Base-by-base conservation (phyloP, 2,888 invertebrate species). In the Acheta domesticus region DNA sequence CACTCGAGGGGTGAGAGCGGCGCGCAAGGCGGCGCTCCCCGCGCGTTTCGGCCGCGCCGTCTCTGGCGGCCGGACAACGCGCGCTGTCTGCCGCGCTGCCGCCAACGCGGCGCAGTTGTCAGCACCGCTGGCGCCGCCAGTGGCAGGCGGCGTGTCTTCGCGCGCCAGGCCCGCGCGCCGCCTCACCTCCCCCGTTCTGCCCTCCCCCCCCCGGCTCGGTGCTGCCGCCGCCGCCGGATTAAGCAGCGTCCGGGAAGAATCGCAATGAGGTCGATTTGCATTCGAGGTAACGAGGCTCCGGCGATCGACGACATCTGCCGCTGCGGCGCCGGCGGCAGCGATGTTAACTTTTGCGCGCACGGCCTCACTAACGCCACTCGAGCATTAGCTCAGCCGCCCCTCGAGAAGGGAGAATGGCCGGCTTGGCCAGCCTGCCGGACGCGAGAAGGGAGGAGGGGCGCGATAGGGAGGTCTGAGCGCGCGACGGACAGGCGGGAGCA, bases 261-360 rank as follows among this genome's bases (percentile, higher is more conserved):
- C 80, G 81, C 82, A 81, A 82, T 82, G 82, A 82, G 80, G 74
- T 79, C 80, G 78, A 81, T 81, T 81, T 81, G 81, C 81, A 81
- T 81, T 80, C 80, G 78, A 62, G 62, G 80, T 80, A 80, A 80
- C 80, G 79, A 80, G 80, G 23, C 62, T 62, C 78, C 74, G 79
- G 48, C 62, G 62, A 49, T 48, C 62, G 62, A 62, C 77, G 80
- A 81, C 82, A 82, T 81, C 82, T 82, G 82, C 79, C 79, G 80
- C 82, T 77, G 75, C 20, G 75, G 62, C 78, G n/a, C 12, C 14
- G 75, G 49, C 76, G 74, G 76, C 79, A n/a, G 48, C 48, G 73
- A 73, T 50, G 78, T 23, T 21, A 48, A 23, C 49, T 50, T 49
- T 21, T 21, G 62, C 77, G 77, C 48, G 23, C 76, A 23, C 73